Conservation (phyloP, 2,888 invertebrate genomes). For the Eurois occulta region DNA sequence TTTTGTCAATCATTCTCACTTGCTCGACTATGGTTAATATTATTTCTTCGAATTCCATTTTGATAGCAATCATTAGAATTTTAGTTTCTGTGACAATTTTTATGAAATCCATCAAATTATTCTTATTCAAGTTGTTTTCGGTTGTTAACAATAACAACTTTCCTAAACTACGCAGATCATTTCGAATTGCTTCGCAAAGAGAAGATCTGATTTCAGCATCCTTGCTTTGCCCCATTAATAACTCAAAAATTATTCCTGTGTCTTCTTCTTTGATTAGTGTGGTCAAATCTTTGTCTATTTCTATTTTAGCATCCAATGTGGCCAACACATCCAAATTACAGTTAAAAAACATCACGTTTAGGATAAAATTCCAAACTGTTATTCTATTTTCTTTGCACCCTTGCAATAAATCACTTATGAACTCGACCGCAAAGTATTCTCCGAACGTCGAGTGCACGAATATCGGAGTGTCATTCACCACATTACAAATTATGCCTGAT, state of each 20-base stretch:
- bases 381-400: neutral
- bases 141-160: neutral
- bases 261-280: neutral
- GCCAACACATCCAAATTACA: constrained; percentile 10
- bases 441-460: constrained; percentile 32
- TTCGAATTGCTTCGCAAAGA: constrained; percentile 19
- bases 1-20: neutral
- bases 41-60: constrained; percentile 32
- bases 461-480: constrained; percentile 20
- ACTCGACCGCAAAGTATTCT: constrained; percentile 31
- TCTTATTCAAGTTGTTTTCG: neutral
- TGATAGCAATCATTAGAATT: constrained; percentile 25
- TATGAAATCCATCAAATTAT: constrained; percentile 21
- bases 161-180: constrained; percentile 8
- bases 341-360: constrained; percentile 29
- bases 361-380: constrained; percentile 9
- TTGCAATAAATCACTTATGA: constrained; percentile 26
- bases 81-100: constrained; percentile 21
- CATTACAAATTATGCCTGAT: constrained; percentile 17
- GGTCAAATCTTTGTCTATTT: neutral
- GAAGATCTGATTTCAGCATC: constrained; percentile 21
- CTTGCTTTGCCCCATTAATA: constrained; percentile 9
- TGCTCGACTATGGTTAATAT: constrained; percentile 1
- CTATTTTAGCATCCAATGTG: constrained; percentile 19
- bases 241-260: neutral